Percentiles rank a stretch among this genome's conserved stretches.
These are phyloP conservation scores for Sussaba pulchella DNA, from an alignment of 2,888 invertebrate genomes.

Conservation along the genomic window DNA sequence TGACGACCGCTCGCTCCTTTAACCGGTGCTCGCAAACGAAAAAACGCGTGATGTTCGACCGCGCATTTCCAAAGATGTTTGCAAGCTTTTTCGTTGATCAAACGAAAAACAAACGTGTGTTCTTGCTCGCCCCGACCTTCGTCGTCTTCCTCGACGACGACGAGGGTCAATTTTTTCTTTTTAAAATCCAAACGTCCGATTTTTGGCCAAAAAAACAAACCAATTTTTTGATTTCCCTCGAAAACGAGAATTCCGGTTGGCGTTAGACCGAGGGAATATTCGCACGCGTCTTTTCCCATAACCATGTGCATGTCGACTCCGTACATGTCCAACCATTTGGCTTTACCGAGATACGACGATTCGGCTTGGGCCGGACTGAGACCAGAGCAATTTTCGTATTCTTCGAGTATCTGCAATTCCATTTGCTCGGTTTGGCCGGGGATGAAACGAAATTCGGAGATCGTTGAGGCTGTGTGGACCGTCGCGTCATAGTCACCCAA, in stretches of 20 bases:
- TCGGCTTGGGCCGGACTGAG: slow-evolving; percentile 98
- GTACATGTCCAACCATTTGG: slow-evolving; percentile 99
- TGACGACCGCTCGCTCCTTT: slow-evolving; percentile 95
- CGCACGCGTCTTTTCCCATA: slow-evolving; percentile 97
- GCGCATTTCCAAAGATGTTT: slow-evolving; percentile 99
- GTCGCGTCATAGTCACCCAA: slow-evolving; percentile 97
- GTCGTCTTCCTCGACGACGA: slow-evolving; percentile 99
- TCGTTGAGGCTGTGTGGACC: slow-evolving; percentile 97
- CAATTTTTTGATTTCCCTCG: slow-evolving; percentile 98
- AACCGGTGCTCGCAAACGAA: slow-evolving; percentile 95
- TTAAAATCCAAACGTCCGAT: slow-evolving; percentile 99
- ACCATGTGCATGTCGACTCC: slow-evolving; percentile 99
- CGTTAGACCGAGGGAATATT: slow-evolving; percentile 98
- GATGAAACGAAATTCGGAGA: slow-evolving; percentile 99
- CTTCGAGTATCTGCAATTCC: slow-evolving; percentile 97
- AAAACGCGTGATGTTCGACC: slow-evolving; percentile 99
- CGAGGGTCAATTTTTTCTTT: slow-evolving; percentile 97
- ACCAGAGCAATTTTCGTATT: slow-evolving; percentile 94
- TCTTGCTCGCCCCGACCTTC: slow-evolving; percentile 96
- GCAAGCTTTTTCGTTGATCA: slow-evolving; percentile 98
- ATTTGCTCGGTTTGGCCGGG: slow-evolving; percentile 98
- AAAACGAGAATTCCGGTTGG: slow-evolving; percentile 99
- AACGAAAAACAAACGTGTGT: slow-evolving; percentile 98
- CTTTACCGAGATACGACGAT: slow-evolving; percentile 97
- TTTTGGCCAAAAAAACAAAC: slow-evolving; percentile 99